phyloP scores from a whole-genome alignment of 2,888 invertebrate species.

The Timema cristinae region DNA sequence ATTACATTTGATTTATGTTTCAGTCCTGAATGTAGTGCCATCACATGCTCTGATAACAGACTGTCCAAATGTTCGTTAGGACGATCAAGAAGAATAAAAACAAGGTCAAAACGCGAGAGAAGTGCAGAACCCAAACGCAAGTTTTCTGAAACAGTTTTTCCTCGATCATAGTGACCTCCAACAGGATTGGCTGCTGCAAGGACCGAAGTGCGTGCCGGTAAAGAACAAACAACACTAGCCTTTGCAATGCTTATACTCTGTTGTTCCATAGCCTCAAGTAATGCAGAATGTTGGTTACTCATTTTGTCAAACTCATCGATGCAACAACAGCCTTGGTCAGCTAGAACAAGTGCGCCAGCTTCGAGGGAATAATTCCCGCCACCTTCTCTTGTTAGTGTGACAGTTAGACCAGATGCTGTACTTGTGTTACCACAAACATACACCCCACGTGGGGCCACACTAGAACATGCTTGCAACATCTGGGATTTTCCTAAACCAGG shows the following conservation, averaged over 20 bases:
- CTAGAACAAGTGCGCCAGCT: slow-evolving; percentile 81
- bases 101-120: slow-evolving; percentile 87
- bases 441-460: slow-evolving; percentile 78
- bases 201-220: slow-evolving; percentile 79
- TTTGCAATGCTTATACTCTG: slow-evolving; percentile 86
- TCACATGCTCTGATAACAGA: slow-evolving; percentile 75
- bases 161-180: slow-evolving; percentile 82
- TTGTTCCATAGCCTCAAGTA: slow-evolving; percentile 94
- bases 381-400: slow-evolving; percentile 69
- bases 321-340: slow-evolving; percentile 86
- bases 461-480: slow-evolving; percentile 76
- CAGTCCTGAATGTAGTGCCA: slow-evolving; percentile 59
- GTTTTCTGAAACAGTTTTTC: slow-evolving; percentile 86
- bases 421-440: slow-evolving; percentile 89
- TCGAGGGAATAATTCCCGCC: slow-evolving; percentile 78
- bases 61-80: slow-evolving; percentile 78
- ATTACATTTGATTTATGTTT: slow-evolving; percentile 21
- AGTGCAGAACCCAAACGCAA: slow-evolving; percentile 80
- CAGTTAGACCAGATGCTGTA: slow-evolving; percentile 73
- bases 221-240: slow-evolving; percentile 79
- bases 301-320: slow-evolving; percentile 97
- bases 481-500: slow-evolving; percentile 92
- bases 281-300: slow-evolving; percentile 68
- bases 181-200: slow-evolving; percentile 92
- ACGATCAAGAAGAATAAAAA: slow-evolving; percentile 84